phyloP scores from a whole-genome alignment of 2,113 vertebrate genomes.

The Paraplagusia blochii region DNA sequence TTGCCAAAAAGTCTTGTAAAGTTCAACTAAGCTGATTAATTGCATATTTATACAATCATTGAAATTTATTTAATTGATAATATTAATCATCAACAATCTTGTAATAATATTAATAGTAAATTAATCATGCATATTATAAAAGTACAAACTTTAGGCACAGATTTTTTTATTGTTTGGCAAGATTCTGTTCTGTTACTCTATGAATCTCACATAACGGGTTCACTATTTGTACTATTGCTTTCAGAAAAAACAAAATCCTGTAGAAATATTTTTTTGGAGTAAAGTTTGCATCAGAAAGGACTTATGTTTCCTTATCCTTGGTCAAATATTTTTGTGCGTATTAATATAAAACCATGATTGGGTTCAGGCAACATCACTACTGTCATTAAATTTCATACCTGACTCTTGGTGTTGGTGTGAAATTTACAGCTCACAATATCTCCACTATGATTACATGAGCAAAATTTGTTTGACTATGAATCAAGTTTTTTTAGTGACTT shows the following conservation, averaged over 20 bases:
- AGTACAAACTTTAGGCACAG: background rate
- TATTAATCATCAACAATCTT: too few relatives aligned
- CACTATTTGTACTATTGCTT: constrained; percentile 4
- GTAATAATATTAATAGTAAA: too few relatives aligned
- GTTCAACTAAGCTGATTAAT: too few relatives aligned
- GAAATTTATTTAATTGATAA: too few relatives aligned
- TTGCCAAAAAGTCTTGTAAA: too few relatives aligned
- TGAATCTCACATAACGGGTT: background rate
- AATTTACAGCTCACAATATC: constrained; percentile 34
- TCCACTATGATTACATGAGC: constrained; percentile 38
- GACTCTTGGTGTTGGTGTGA: constrained; percentile 1
- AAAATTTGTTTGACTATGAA: constrained; percentile 56
- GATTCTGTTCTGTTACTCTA: background rate
- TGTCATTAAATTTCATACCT: constrained; percentile 24
- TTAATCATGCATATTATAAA: background rate
- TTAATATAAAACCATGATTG: too few relatives aligned
- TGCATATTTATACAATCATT: too few relatives aligned
- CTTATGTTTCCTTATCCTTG: background rate
- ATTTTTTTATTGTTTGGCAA: background rate
- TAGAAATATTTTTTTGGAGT: background rate
- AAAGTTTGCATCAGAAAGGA: background rate
- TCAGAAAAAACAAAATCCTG: background rate
- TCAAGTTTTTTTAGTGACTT: constrained; percentile 52
- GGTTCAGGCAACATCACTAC: constrained; percentile 10
- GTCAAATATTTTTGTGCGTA: too few relatives aligned